Evolutionary conservation across 2,797 vertebrate species (phyloP), one percentile per base, ranked within the genome.

Genomic region (Ctenosaura bakeri): DNA sequence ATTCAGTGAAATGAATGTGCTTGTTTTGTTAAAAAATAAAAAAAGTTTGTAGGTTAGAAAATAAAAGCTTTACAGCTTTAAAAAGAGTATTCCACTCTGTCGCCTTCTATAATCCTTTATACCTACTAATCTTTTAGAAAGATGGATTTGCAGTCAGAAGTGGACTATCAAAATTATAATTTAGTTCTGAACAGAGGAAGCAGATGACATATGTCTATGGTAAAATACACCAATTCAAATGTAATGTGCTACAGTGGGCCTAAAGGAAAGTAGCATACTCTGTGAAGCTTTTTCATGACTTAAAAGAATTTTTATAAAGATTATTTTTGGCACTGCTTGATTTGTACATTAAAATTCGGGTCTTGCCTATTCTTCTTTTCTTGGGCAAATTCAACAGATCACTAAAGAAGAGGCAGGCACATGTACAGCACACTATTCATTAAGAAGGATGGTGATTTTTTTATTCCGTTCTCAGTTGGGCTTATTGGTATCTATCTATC

Each of bases 251-350:
- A 85, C 35, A 80, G 35, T 46, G 16, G 35, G 9, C 32, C 29
- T 82, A 54, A 76, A 81, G 46, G 8, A 77, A 86, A 82, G 32
- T 26, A 54, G 22, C 52, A n/a, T 32, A 54, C 35, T 83, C 79
- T 42, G 26, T 52, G 54, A 64, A 42, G 56, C n/a, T 56, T 78
- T 86, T 66, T 83, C 80, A 69, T 87, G 71, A 83, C n/a, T 90
- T 83, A 83, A 83, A 54, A 6, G 56, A 32, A 29, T 54, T 77
- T 77, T 46, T 83, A 35, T 56, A 83, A 90, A 83, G 80, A 64
- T 81, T 86, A 78, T 90, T 90, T 83, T 87, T 77, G 59, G 86
- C 73, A 83, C 71, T 54, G 59, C 86, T 87, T 90, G 46, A 78
- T 90, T 90, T 69, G 20, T 69, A 52, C 59, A 83, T 87, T 90